Evolutionary conservation across 23 tunicate species (phyloP), one percentile per base, ranked within the genome.

Genomic region (Ascidia mentula): DNA sequence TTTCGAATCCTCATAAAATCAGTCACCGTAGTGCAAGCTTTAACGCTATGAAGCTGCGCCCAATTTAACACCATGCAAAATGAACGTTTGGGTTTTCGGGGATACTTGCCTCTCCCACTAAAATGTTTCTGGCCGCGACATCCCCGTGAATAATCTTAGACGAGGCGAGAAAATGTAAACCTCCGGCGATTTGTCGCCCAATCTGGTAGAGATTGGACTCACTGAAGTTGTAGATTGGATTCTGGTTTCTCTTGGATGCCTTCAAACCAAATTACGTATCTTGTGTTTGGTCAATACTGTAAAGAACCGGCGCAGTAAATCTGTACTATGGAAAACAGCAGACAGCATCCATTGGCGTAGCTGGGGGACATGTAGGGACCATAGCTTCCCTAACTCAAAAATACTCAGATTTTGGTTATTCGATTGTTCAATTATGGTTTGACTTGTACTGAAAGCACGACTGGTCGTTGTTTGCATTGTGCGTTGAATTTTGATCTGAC

Each of bases 71-170:
- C n/a, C n/a, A n/a, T n/a, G n/a, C n/a, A n/a, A n/a, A n/a, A n/a
- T n/a, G n/a, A n/a, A n/a, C n/a, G n/a, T n/a, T n/a, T n/a, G n/a
- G n/a, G n/a, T n/a, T n/a, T n/a, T n/a, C n/a, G n/a, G n/a, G n/a
- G n/a, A 9, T 5, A 74, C 79, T 13, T 72, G 84, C 96, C 83
- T 90, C 87, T 28, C 89, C 85, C 15, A 90, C 86, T 6, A 90
- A 65, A 17, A 90, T 76, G 61, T 90, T 90, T 59, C 96, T 77
- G 12, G 96, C 96, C 20, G 96, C 96, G 18, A 90, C 83, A 60
- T 90, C 96, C 1, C 96, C 96, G 76, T 90, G 96, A 31, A 90
- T 85, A 22, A 90, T 72, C 37, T 80, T 81, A 0, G 77, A 71
- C 5, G 72, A 33, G 6, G 70, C 36, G 22, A 90, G 65, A 71